These are phyloP conservation scores for Bettongia penicillata DNA, from an alignment of 2,113 vertebrate genomes.

Conservation along the genomic window DNA sequence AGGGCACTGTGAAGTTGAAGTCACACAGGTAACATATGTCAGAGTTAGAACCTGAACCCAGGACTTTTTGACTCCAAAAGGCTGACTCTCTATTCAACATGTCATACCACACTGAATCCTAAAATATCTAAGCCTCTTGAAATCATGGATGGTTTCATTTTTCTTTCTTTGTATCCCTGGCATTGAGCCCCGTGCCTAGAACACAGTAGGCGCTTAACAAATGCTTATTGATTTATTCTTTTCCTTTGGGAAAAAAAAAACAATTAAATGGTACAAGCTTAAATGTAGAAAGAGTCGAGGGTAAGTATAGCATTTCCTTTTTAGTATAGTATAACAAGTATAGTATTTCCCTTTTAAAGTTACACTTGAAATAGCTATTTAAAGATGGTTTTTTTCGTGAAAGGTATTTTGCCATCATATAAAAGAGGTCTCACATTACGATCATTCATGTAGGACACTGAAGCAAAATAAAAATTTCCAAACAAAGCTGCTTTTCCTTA, in stretches of 20 bases:
- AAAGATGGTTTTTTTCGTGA: neutral
- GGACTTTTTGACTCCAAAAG: neutral
- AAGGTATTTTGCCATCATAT: neutral
- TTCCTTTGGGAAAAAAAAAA: neutral
- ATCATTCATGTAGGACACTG: neutral
- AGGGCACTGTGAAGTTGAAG: neutral
- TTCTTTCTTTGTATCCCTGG: neutral
- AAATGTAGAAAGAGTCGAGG: neutral
- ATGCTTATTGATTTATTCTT: neutral
- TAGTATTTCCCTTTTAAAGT: neutral
- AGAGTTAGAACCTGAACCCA: neutral
- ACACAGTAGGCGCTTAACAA: neutral
- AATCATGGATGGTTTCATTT: neutral
- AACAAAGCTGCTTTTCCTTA: neutral
- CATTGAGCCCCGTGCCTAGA: neutral
- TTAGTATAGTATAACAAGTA: neutral
- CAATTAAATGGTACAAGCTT: neutral
- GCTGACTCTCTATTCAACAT: neutral
- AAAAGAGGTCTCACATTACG: neutral
- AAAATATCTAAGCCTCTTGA: neutral
- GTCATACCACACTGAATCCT: neutral
- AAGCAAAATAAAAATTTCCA: conserved; percentile 15
- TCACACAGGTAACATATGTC: neutral
- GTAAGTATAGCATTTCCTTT: neutral
- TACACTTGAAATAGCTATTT: neutral